Percentiles rank a stretch among this genome's conserved stretches.
Evolutionary conservation across 2,797 vertebrate genomes (phyloP).

Genomic region (Peromyscus melanophrys): DNA sequence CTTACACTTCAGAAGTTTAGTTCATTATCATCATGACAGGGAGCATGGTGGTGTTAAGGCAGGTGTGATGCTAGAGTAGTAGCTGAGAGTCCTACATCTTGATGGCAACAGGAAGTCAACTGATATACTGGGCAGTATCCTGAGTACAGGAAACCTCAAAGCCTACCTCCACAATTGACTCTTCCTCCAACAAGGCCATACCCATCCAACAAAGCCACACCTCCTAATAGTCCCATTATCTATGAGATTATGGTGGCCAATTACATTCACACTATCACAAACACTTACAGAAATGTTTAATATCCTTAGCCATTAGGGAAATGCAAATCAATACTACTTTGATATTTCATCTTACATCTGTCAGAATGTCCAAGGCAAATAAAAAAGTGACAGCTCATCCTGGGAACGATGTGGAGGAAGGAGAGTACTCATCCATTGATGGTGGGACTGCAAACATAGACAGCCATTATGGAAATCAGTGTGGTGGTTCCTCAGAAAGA

Average conservation of each 20-base stretch:
- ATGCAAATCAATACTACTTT: background rate
- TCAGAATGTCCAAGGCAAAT: background rate
- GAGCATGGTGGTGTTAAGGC: too few relatives aligned
- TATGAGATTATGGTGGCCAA: background rate
- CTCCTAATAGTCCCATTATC: background rate
- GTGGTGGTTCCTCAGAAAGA: background rate
- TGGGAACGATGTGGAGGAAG: background rate
- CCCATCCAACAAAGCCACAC: too few relatives aligned
- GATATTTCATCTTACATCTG: background rate
- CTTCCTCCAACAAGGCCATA: too few relatives aligned
- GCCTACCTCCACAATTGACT: too few relatives aligned
- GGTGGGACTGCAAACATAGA: background rate
- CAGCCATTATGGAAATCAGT: background rate
- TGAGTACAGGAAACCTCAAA: too few relatives aligned
- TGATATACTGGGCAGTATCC: too few relatives aligned
- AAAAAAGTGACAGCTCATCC: background rate
- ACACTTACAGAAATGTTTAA: background rate
- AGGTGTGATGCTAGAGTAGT: too few relatives aligned
- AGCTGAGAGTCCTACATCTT: too few relatives aligned
- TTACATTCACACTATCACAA: background rate
- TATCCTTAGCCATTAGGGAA: background rate
- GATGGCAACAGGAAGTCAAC: too few relatives aligned
- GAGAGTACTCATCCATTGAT: background rate
- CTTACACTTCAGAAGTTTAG: too few relatives aligned
- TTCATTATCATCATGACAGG: too few relatives aligned